These are phyloP conservation scores for Plagiodera versicolora DNA, from an alignment of 2,888 invertebrate species.

Conservation along the genomic window DNA sequence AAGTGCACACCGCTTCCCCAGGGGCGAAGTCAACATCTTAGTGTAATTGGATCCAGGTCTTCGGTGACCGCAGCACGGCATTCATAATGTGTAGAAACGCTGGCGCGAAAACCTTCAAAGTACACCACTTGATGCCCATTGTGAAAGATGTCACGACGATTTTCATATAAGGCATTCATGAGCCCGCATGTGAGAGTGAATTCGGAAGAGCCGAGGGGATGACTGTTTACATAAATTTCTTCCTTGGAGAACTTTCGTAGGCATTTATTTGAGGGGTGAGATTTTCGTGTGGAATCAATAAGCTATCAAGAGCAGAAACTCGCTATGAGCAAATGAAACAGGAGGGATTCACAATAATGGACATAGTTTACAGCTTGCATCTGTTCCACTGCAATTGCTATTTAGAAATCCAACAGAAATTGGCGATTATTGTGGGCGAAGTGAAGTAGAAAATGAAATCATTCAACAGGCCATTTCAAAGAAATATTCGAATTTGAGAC, in stretches of 20 bases:
- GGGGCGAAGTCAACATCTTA: constrained; percentile 34
- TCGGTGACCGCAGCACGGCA: constrained; percentile 18
- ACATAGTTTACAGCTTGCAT: too few species aligned
- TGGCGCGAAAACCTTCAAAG: not conserved
- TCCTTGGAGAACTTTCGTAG: not conserved
- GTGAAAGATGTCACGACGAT: not conserved
- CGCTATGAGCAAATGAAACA: too few species aligned
- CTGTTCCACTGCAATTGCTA: too few species aligned
- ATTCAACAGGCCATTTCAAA: too few species aligned
- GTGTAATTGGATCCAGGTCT: constrained; percentile 29
- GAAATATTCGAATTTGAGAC: too few species aligned
- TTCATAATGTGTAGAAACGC: not conserved
- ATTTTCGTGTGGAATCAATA: not conserved
- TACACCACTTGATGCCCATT: not conserved
- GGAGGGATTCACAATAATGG: too few species aligned
- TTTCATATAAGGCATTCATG: not conserved
- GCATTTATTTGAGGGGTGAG: not conserved
- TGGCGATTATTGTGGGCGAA: too few species aligned
- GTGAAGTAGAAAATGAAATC: too few species aligned
- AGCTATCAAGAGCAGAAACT: not conserved
- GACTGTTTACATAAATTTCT: not conserved
- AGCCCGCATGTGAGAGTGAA: not conserved
- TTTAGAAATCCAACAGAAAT: too few species aligned
- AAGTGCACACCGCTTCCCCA: constrained; percentile 23
- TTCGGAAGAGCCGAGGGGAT: not conserved